Evolutionary conservation across 2,113 vertebrate species (phyloP).

Genomic region (Silurus meridionalis): DNA sequence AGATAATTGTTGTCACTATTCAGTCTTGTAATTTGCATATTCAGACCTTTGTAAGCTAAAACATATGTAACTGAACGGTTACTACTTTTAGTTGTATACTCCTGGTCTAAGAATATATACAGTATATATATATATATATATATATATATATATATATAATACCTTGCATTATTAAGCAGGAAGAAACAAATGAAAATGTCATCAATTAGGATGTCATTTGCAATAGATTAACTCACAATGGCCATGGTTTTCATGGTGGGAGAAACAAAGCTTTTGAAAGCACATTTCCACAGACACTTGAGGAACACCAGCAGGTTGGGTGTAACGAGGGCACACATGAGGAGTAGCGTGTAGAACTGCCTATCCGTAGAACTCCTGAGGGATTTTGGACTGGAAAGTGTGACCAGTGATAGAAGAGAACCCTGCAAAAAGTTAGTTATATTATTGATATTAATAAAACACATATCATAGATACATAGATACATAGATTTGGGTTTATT

Average conservation of each 20-base stretch:
- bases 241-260: conserved; percentile 68
- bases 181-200: not conserved
- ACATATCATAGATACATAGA: too few species aligned
- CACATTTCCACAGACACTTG: conserved; percentile 74
- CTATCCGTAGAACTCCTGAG: conserved; percentile 50
- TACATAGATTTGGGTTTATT: not conserved
- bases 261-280: conserved; percentile 71
- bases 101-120: not conserved
- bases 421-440: conserved; percentile 59
- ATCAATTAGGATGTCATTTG: not conserved
- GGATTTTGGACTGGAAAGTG: conserved; percentile 64
- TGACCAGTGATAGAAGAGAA: conserved; percentile 67
- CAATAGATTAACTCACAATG: conserved; percentile 61
- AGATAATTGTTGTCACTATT: not conserved
- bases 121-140: too few species aligned
- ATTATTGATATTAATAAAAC: too few species aligned
- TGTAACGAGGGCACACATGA: conserved; percentile 70
- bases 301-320: conserved; percentile 76
- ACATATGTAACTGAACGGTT: not conserved
- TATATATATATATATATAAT: too few species aligned
- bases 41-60: not conserved
- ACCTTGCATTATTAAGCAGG: not conserved
- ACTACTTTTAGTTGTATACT: not conserved
- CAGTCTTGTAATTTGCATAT: not conserved
- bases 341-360: conserved; percentile 74